phyloP scores from a whole-genome alignment of 2,113 vertebrate genomes.

The Cavia porcellus region DNA sequence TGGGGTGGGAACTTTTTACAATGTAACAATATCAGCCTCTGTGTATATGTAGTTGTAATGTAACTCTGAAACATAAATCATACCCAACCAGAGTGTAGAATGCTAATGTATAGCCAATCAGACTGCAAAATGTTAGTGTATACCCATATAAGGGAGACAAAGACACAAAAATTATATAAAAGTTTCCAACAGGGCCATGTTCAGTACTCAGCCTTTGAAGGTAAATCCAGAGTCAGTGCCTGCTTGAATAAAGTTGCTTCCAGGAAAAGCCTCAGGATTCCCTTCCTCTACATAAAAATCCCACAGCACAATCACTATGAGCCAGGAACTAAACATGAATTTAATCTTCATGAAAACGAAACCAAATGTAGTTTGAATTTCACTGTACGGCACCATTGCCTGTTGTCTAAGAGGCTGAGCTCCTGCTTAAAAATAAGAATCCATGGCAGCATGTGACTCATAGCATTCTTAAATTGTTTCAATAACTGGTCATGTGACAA shows the following conservation, averaged over 20 bases:
- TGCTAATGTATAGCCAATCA: background rate
- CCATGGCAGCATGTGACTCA: background rate
- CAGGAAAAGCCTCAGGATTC: background rate
- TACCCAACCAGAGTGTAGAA: background rate
- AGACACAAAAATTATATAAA: background rate
- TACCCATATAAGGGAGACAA: background rate
- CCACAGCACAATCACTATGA: background rate
- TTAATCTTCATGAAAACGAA: conserved; percentile 24
- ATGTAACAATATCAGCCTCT: background rate
- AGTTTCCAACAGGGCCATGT: background rate
- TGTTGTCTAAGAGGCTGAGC: background rate
- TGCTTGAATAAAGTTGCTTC: background rate
- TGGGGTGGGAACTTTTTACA: background rate
- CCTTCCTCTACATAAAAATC: background rate
- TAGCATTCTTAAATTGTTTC: background rate
- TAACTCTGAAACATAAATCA: background rate
- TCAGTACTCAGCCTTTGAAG: too few relatives aligned
- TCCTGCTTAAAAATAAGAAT: background rate
- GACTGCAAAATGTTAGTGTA: too few relatives aligned
- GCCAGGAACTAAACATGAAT: background rate
- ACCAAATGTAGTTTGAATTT: background rate
- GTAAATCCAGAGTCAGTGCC: too few relatives aligned
- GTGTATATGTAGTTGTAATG: background rate
- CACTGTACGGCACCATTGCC: background rate
- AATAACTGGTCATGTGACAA: background rate